Evolutionary conservation across 2,888 invertebrate species (phyloP), one percentile per base, ranked within the genome.

Genomic region (Campopleginae sp.): DNA sequence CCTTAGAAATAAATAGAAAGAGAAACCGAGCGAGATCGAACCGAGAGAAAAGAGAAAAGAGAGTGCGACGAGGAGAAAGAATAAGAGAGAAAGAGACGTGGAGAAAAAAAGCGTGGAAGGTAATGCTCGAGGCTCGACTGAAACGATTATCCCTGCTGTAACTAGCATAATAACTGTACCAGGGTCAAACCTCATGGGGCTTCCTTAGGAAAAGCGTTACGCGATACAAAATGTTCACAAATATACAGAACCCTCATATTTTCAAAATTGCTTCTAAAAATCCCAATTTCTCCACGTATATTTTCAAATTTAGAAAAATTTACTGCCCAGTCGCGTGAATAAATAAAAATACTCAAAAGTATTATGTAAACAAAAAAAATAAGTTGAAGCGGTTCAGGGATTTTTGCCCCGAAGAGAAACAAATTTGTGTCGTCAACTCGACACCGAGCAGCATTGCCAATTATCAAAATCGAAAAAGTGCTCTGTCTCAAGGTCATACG

Each of bases 111-210:
- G 65, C 44, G 46, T 58, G 17, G 33, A 27, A 74, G 27, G 80
- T 38, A 76, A 72, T 74, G 74, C 23, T 46, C 63, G 63, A 68
- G 86, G 88, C 87, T 86, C 77, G 87, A 82, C 82, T 79, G 86
- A 80, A 83, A 88, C 86, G 91, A 91, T 91, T 89, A 91, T 90
- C 91, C 88, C 77, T 88, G 51, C 27, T 48, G 33, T 68, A 80
- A 87, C 86, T 70, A 86, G 80, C 88, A 85, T 90, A 91, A 91
- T 90, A 90, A 89, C 87, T 87, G 89, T 89, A 90, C 89, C 90
- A 91, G 89, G 92, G 91, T 91, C 91, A 89, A 86, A 88, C 74
- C 80, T 81, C 88, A 61, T 82, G 88, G 87, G 92, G 91, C 91
- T 92, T 92, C 92, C 71, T 86, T 51, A 42, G 51, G 72, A 48